Conservation (phyloP, 2,113 vertebrate genomes). For the Struthidea cinerea region DNA sequence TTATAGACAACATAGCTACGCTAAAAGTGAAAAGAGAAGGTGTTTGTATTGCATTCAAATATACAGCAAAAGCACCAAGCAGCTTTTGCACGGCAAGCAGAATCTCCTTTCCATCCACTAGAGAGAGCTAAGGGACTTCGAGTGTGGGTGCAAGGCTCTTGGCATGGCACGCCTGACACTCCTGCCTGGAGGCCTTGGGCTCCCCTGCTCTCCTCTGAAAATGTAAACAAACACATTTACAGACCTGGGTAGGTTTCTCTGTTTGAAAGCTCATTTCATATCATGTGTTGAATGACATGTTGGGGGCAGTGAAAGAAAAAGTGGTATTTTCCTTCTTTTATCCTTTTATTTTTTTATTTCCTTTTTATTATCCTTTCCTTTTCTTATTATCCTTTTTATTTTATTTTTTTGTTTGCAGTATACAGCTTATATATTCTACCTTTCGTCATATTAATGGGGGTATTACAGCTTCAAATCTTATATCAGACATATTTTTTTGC, state of each 20-base stretch:
- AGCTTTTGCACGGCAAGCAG: background rate
- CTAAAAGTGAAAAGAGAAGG: background rate
- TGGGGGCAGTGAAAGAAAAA: background rate
- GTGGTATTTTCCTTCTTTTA: background rate
- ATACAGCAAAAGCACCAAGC: background rate
- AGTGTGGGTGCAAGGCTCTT: accelerated
- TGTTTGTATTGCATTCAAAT: background rate
- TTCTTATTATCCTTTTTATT: too few species aligned
- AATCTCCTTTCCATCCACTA: slow-evolving; percentile 12
- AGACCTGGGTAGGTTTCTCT: background rate
- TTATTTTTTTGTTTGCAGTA: background rate
- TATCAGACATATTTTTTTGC: background rate
- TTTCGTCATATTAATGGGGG: background rate
- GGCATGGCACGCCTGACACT: accelerated
- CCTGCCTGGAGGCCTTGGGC: background rate
- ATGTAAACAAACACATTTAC: background rate
- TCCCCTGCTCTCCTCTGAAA: background rate
- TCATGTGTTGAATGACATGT: background rate
- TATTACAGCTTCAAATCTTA: background rate
- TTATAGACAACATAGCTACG: background rate
- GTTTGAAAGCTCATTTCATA: background rate
- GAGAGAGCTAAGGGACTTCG: slow-evolving; percentile 26
- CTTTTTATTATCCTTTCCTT: too few species aligned
- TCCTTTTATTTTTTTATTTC: too few species aligned
- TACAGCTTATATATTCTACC: background rate